phyloP scores from a whole-genome alignment of 2,888 invertebrate genomes.

The Timema podura region DNA sequence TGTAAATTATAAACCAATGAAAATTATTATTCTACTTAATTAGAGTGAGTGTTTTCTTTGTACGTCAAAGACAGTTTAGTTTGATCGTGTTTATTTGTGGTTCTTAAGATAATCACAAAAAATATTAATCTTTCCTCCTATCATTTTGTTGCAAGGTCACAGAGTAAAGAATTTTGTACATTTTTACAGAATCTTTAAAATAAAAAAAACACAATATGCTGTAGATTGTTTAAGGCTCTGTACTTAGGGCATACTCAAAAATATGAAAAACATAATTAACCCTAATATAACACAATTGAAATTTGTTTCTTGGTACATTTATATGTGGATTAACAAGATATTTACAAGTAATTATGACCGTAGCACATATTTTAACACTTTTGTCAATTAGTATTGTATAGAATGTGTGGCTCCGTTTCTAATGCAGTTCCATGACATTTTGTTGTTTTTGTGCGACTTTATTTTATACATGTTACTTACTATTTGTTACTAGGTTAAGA shows the following conservation, averaged over 20 bases:
- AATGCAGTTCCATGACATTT: too few species aligned
- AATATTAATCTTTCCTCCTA: slow-evolving; percentile 22
- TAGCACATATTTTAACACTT: slow-evolving; percentile 19
- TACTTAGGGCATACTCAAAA: too few species aligned
- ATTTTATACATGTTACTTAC: too few species aligned
- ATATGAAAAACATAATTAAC: too few species aligned
- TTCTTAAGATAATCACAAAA: not conserved
- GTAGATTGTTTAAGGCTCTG: too few species aligned
- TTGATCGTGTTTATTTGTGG: slow-evolving; percentile 24
- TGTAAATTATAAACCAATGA: slow-evolving; percentile 17
- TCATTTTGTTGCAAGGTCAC: slow-evolving; percentile 22
- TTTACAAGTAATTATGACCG: slow-evolving; percentile 22
- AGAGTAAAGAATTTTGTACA: slow-evolving; percentile 30
- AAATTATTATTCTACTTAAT: slow-evolving; percentile 15
- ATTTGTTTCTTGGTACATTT: slow-evolving; percentile 21
- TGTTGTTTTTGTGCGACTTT: too few species aligned
- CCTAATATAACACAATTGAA: slow-evolving; percentile 17
- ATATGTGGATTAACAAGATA: slow-evolving; percentile 20
- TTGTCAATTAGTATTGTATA: slow-evolving; percentile 18
- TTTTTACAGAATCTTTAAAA: slow-evolving; percentile 29
- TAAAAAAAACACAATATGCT: too few species aligned
- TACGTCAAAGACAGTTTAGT: slow-evolving; percentile 14
- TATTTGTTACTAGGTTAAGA: too few species aligned
- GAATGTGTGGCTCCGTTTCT: not conserved
- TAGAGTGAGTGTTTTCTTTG: slow-evolving; percentile 23